Conservation (phyloP, 2,113 vertebrate genomes). For the Chiloscyllium plagiosum region DNA sequence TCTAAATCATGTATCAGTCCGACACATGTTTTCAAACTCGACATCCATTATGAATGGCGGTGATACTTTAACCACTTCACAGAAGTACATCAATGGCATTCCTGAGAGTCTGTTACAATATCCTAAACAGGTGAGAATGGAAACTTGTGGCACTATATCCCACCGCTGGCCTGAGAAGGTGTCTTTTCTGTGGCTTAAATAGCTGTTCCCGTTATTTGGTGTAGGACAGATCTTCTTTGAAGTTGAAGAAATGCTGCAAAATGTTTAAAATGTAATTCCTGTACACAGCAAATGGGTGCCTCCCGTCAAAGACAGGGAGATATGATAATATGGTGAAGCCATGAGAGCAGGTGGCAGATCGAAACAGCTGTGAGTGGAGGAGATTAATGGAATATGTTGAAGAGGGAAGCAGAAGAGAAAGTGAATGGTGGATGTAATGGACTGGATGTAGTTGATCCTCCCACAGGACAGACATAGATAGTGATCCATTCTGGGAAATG, state of each 20-base stretch:
- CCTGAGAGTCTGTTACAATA: constrained; percentile 75
- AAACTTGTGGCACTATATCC: background rate
- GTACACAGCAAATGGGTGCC: too few species aligned
- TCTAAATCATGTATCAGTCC: constrained; percentile 83
- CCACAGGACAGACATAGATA: background rate
- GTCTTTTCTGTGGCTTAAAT: background rate
- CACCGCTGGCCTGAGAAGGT: too few species aligned
- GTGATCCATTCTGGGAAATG: background rate
- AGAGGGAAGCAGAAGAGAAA: background rate
- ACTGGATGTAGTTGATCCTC: background rate
- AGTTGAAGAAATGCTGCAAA: background rate
- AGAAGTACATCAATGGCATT: constrained; percentile 57
- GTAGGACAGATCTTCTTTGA: background rate
- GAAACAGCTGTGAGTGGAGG: background rate
- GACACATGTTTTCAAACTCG: constrained; percentile 69
- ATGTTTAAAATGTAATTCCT: background rate
- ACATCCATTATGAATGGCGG: constrained; percentile 66
- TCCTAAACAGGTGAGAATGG: constrained; percentile 74
- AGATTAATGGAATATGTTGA: background rate
- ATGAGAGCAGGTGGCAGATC: too few species aligned
- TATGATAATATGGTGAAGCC: too few species aligned
- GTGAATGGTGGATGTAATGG: background rate
- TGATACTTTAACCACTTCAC: constrained; percentile 55
- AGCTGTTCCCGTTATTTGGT: background rate
- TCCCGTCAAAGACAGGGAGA: too few species aligned